These are phyloP conservation scores for Pissodes strobi DNA, from an alignment of 1,140 invertebrate species.

Conservation along the genomic window DNA sequence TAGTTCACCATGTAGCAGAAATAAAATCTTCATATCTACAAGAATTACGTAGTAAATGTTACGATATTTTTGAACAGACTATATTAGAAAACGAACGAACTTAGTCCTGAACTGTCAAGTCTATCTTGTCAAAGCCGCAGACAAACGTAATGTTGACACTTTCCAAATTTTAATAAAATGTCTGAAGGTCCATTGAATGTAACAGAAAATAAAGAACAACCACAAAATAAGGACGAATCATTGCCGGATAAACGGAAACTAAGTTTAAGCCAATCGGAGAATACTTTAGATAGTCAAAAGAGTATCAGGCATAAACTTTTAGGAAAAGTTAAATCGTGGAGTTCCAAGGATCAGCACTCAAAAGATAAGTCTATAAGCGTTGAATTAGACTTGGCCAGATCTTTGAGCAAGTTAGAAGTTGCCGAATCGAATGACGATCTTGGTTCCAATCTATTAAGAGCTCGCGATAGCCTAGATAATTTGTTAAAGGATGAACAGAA, in stretches of 20 bases:
- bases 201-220: slow-evolving; percentile 4
- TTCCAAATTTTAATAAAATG: slow-evolving; percentile 39
- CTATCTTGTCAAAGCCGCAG: neutral
- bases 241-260: slow-evolving; percentile 23
- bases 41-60: no score
- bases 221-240: slow-evolving; percentile 7
- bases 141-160: slow-evolving; percentile 27
- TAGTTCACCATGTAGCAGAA: no score
- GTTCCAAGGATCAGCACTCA: slow-evolving; percentile 31
- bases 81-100: no score
- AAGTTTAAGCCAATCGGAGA: slow-evolving; percentile 35
- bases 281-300: slow-evolving; percentile 26
- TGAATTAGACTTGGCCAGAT: slow-evolving; percentile 23
- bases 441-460: slow-evolving; percentile 26
- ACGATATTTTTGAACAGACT: no score
- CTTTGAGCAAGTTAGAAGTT: slow-evolving; percentile 18
- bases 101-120: no score
- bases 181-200: slow-evolving; percentile 32
- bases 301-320: slow-evolving; percentile 30
- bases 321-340: slow-evolving; percentile 38
- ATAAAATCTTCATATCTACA: no score
- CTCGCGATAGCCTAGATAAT: slow-evolving; percentile 42
- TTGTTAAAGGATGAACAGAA: slow-evolving; percentile 30
- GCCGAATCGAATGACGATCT: slow-evolving; percentile 33
- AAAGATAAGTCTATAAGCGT: slow-evolving; percentile 11